These are phyloP conservation scores for Cosmia pyralina DNA, from an alignment of 2,888 invertebrate genomes.

Conservation along the genomic window DNA sequence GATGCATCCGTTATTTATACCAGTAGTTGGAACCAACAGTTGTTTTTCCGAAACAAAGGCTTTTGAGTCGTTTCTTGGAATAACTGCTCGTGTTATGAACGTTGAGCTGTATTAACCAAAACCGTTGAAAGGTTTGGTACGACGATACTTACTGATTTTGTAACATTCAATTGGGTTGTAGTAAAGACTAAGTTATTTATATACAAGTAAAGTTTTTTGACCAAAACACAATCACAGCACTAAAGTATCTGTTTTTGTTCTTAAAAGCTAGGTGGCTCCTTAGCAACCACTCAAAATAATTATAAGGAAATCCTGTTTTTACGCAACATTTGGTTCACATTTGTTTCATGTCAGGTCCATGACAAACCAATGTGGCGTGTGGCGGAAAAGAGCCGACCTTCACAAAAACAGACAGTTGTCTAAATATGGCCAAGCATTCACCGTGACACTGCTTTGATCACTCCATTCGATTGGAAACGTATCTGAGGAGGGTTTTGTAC, in stretches of 20 bases:
- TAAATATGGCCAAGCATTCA: slow-evolving; percentile 55
- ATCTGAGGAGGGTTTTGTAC: slow-evolving; percentile 18
- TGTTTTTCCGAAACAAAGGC: slow-evolving; percentile 54
- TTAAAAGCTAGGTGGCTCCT: slow-evolving; percentile 4
- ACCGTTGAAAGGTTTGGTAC: slow-evolving; percentile 15
- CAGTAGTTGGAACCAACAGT: slow-evolving; percentile 36
- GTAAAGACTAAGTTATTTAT: neutral
- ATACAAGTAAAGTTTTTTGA: neutral
- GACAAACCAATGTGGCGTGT: slow-evolving; percentile 59
- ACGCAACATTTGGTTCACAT: slow-evolving; percentile 49
- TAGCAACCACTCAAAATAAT: slow-evolving; percentile 42
- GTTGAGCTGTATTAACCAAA: slow-evolving; percentile 1
- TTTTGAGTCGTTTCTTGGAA: slow-evolving; percentile 48
- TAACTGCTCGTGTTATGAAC: slow-evolving; percentile 35
- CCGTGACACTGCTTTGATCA: slow-evolving; percentile 49
- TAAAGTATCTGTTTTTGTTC: neutral
- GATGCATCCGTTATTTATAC: slow-evolving; percentile 57
- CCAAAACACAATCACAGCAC: neutral
- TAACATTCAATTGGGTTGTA: neutral
- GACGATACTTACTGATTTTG: neutral
- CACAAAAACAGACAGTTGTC: slow-evolving; percentile 51
- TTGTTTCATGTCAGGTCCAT: slow-evolving; percentile 47
- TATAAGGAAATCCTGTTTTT: slow-evolving; percentile 59
- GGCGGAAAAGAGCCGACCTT: slow-evolving; percentile 59
- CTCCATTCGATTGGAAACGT: slow-evolving; percentile 14